Conservation (phyloP, 2,113 vertebrate genomes). For the Penelope pileata region DNA sequence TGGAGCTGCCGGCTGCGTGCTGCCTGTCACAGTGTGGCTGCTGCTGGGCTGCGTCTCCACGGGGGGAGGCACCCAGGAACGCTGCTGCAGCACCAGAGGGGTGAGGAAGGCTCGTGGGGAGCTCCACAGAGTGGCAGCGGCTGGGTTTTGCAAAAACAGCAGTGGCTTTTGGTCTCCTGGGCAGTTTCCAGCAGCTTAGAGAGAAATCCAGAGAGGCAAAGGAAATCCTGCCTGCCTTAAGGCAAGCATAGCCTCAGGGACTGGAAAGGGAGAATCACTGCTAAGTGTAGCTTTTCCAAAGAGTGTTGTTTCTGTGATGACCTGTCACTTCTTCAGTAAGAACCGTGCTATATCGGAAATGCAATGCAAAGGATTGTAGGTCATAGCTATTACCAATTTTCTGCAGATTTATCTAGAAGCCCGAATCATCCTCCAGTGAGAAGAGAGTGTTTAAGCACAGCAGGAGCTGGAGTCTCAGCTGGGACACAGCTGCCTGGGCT, state of each 20-base stretch:
- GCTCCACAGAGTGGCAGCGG: not conserved
- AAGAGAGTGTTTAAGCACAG: not conserved
- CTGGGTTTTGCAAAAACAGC: not conserved
- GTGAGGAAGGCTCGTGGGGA: not conserved
- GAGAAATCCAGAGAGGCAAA: not conserved
- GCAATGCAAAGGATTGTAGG: not conserved
- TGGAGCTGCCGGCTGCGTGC: not conserved
- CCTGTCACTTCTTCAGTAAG: not conserved
- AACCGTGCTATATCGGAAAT: not conserved
- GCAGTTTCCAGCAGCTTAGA: not conserved
- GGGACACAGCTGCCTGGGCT: not conserved
- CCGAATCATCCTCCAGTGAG: not conserved
- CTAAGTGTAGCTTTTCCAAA: not conserved
- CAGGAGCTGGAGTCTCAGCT: not conserved
- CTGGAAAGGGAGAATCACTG: not conserved
- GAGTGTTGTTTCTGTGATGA: not conserved
- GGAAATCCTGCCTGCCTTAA: not conserved
- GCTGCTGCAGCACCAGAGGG: not conserved
- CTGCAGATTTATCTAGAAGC: not conserved
- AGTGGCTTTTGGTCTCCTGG: not conserved
- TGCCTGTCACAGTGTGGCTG: not conserved
- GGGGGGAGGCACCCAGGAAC: slow-evolving; percentile 15
- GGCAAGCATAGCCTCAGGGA: not conserved
- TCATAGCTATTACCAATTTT: not conserved
- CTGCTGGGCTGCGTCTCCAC: not conserved